Conservation (phyloP, 2,797 vertebrate genomes). For the Gallinago solitaria region DNA sequence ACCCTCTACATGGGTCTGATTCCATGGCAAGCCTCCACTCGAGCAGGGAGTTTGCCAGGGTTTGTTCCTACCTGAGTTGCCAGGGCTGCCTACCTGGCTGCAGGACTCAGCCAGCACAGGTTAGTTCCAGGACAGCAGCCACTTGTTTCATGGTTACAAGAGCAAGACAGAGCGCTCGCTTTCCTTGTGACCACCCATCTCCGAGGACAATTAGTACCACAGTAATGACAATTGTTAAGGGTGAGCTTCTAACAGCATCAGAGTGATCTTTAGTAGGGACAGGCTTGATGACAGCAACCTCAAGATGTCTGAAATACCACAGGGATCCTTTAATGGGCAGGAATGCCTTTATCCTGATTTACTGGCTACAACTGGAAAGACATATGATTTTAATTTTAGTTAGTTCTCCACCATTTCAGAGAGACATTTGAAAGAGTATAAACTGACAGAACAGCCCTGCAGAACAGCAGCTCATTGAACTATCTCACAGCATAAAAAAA, state of each 20-base stretch:
- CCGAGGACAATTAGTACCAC: neutral
- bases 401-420: conserved; percentile 10
- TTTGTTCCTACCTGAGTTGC: neutral
- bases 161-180: rapidly evolving
- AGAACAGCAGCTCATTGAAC: neutral
- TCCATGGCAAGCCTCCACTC: neutral
- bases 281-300: conserved; percentile 26
- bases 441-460: neutral
- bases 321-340: conserved; percentile 12
- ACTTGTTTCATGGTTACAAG: neutral
- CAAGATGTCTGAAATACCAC: conserved; percentile 37
- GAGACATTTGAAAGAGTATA: neutral
- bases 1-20: rapidly evolving
- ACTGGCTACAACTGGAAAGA: conserved; percentile 8
- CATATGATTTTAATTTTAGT: conserved; percentile 51
- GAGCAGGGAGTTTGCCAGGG: rapidly evolving
- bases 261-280: neutral
- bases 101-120: neutral
- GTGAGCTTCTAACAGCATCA: neutral
- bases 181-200: neutral
- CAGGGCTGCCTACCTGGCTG: neutral
- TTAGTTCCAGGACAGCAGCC: neutral
- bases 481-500: neutral
- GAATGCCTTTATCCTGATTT: conserved; percentile 19
- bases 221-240: neutral